These are phyloP conservation scores for Conger conger DNA, from an alignment of 2,113 vertebrate species.

Conservation along the genomic window DNA sequence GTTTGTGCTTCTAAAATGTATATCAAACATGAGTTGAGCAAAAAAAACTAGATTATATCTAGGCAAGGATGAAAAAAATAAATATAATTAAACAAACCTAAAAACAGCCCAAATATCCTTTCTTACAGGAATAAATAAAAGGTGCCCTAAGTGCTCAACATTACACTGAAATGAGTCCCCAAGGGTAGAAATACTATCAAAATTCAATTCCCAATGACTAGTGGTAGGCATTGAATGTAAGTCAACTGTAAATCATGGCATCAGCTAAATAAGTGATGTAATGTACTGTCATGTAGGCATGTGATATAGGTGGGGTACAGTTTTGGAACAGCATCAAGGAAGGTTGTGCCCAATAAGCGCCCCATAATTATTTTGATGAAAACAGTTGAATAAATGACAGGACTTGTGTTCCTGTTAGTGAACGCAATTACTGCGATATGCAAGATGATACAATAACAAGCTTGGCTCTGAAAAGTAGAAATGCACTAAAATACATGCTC, in stretches of 20 bases:
- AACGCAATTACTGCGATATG: not conserved
- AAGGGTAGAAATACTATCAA: constrained; percentile 9
- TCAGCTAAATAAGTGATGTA: too few species aligned
- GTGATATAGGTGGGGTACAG: not conserved
- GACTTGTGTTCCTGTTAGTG: not conserved
- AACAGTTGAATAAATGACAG: not conserved
- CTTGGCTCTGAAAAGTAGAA: too few species aligned
- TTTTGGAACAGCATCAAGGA: not conserved
- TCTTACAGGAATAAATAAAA: too few species aligned
- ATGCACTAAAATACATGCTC: too few species aligned
- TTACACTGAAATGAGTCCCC: constrained; percentile 6
- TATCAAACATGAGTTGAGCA: not conserved
- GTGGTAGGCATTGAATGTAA: not conserved
- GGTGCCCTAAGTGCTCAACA: too few species aligned
- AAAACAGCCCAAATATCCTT: too few species aligned
- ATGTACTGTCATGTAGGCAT: not conserved
- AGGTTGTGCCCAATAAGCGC: not conserved
- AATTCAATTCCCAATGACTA: not conserved
- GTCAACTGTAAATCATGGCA: too few species aligned
- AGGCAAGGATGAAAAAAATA: not conserved
- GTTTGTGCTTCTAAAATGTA: not conserved
- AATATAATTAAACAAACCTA: too few species aligned
- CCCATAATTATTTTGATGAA: not conserved
- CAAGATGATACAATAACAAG: not conserved
- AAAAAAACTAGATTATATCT: not conserved